Evolutionary conservation across 1,140 invertebrate species (phyloP).

Genomic region (Papilio glaucus): DNA sequence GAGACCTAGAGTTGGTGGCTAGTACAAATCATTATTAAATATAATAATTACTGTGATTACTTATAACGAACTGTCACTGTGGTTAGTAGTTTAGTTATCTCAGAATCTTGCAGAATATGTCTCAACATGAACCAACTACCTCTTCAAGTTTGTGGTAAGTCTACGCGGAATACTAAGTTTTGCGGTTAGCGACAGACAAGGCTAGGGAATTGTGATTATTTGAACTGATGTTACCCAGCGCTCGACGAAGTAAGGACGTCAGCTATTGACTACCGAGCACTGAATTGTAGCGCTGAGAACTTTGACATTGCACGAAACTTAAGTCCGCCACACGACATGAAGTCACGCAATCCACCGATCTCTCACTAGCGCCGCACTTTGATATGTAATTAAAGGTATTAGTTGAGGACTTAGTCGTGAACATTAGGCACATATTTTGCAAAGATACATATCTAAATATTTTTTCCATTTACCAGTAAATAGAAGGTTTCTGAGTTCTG

Average conservation of each 20-base stretch:
- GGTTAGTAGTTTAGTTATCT: background rate
- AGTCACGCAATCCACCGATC: constrained; percentile 13
- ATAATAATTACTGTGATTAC: background rate
- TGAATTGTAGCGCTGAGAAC: constrained; percentile 7
- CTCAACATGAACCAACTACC: constrained; percentile 1
- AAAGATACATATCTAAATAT: constrained; percentile 7
- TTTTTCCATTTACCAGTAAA: background rate
- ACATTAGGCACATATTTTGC: constrained; percentile 15
- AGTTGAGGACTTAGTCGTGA: background rate
- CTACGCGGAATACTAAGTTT: constrained; percentile 6
- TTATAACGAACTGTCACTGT: background rate
- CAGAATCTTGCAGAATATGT: constrained; percentile 15
- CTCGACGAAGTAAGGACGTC: constrained; percentile 7
- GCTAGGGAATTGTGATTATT: background rate
- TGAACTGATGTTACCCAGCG: background rate
- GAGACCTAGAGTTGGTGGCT: too few species aligned
- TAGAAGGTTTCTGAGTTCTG: background rate
- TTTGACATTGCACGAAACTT: background rate
- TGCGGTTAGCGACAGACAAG: background rate
- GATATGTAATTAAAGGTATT: background rate
- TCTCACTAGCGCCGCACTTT: background rate
- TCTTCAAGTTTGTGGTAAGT: background rate
- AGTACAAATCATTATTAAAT: background rate
- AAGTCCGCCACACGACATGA: background rate
- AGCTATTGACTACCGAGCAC: background rate